Percentiles rank a stretch among this genome's conserved stretches.
phyloP scores from a whole-genome alignment of 30 jellyfish, hydroid and myxozoan genomes.

The Morbakka virulenta region DNA sequence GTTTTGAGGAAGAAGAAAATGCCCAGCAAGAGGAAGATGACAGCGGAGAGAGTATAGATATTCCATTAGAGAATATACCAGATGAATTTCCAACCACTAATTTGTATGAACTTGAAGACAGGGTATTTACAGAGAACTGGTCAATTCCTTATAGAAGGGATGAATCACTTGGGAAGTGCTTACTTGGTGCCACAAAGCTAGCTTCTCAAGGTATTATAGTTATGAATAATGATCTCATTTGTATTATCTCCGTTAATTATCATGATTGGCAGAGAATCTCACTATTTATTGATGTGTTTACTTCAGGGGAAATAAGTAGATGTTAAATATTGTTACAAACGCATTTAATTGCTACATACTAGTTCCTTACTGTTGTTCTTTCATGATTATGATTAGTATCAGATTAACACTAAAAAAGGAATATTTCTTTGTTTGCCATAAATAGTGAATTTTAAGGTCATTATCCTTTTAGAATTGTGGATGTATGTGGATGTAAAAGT shows the following conservation, averaged over 20 bases:
- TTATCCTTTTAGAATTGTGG: too few relatives aligned
- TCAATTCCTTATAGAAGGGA: conserved; percentile 83
- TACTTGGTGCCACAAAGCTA: conserved; percentile 74
- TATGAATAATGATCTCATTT: not conserved
- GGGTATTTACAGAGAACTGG: conserved; percentile 90
- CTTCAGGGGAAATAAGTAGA: too few relatives aligned
- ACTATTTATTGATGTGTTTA: not conserved
- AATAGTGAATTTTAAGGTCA: too few relatives aligned
- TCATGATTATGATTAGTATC: too few relatives aligned
- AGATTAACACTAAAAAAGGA: too few relatives aligned
- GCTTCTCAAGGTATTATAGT: conserved; percentile 18
- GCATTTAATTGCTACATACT: too few relatives aligned
- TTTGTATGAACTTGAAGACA: conserved; percentile 79
- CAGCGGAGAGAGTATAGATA: conserved; percentile 49
- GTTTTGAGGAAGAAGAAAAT: conserved; percentile 22
- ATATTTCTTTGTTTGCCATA: too few relatives aligned
- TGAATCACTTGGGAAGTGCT: conserved; percentile 92
- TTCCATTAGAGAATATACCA: conserved; percentile 72
- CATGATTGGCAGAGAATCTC: too few relatives aligned
- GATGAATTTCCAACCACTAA: conserved; percentile 84
- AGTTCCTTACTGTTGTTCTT: too few relatives aligned
- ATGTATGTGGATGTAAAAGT: too few relatives aligned
- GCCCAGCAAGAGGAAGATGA: conserved; percentile 45
- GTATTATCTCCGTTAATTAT: too few relatives aligned
- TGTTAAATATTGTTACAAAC: too few relatives aligned